A percentile compares a stretch with the other conserved stretches of the same genome.
Conservation (phyloP, 2,113 vertebrate genomes). For the Sceloporus undulatus region DNA sequence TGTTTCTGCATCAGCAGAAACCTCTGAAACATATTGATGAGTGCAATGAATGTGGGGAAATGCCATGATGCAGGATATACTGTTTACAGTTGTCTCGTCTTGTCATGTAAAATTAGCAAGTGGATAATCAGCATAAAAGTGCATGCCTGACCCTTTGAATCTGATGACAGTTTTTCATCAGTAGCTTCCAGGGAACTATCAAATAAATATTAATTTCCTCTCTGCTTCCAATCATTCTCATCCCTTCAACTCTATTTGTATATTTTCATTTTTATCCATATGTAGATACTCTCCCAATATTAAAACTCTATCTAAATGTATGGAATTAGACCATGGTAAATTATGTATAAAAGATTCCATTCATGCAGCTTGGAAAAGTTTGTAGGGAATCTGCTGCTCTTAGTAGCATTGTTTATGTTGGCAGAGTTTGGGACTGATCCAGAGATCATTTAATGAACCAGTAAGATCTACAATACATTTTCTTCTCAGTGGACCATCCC, state of each 20-base stretch:
- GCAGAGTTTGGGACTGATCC: not conserved
- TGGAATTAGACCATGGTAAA: not conserved
- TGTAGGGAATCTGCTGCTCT: not conserved
- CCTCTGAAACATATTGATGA: conserved; percentile 27
- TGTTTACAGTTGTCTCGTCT: not conserved
- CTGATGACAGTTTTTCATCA: not conserved
- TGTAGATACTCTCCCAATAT: not conserved
- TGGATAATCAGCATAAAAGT: not conserved
- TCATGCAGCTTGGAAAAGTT: not conserved
- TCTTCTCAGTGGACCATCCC: too few species aligned
- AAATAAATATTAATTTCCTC: not conserved
- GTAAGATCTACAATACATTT: not conserved
- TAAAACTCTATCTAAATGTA: not conserved
- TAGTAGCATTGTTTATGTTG: not conserved
- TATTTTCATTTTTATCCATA: not conserved
- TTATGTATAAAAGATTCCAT: not conserved
- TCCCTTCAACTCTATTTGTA: not conserved
- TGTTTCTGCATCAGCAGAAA: conserved; percentile 29
- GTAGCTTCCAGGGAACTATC: conserved; percentile 9
- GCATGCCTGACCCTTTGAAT: not conserved
- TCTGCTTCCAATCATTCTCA: not conserved
- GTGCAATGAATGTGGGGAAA: conserved; percentile 6
- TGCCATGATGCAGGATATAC: not conserved
- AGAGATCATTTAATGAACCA: not conserved
- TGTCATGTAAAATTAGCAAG: conserved; percentile 34